Evolutionary conservation across 2,888 invertebrate species (phyloP), one percentile per base, ranked within the genome.

Genomic region (Philonicus albiceps): DNA sequence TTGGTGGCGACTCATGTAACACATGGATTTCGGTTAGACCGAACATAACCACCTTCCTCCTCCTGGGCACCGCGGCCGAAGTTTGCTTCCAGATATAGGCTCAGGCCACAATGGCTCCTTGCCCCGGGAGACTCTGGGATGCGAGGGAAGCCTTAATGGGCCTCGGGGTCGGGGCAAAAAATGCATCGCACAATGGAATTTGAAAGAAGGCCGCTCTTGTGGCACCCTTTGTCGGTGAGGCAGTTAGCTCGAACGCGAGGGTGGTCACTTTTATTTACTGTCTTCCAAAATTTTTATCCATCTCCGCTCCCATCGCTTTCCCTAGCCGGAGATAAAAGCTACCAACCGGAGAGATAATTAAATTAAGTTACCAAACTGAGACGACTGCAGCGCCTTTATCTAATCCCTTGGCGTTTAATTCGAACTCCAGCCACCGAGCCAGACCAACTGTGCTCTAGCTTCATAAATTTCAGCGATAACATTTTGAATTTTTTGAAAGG

Each of bases 171-270:
- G 22, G 37, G 49, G 83, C 83, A 83, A 83, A 83, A 83, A 83
- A 83, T 30, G 43, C 85, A 73, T 85, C 85, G 43, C 49, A 73
- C 85, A 85, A 85, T 73, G 85, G 74, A 85, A 73, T 85, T 85
- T 85, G 43, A 85, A 85, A 85, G 73, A 40, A 43, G 72, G 86
- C 86, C 76, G 86, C 76, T 86, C 75, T 75, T 55, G 53, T 64
- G 76, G 86, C 86, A 86, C 86, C 86, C 86, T 86, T 86, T 86
- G 86, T 86, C 76, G 86, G 86, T 86, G 55, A 55, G 16, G 75
- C 86, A 86, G 75, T 86, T 75, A 76, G 53, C 19, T 55, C 76
- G 75, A 76, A 86, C 86, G 76, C 22, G 86, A 86, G 86, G 86
- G 86, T 86, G 86, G 86, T 86, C 86, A 86, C 34, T 85, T 31